Percentiles rank a stretch among this genome's conserved stretches.
phyloP scores from a whole-genome alignment of 2,113 vertebrate genomes.

The Nothoprocta pentlandii region DNA sequence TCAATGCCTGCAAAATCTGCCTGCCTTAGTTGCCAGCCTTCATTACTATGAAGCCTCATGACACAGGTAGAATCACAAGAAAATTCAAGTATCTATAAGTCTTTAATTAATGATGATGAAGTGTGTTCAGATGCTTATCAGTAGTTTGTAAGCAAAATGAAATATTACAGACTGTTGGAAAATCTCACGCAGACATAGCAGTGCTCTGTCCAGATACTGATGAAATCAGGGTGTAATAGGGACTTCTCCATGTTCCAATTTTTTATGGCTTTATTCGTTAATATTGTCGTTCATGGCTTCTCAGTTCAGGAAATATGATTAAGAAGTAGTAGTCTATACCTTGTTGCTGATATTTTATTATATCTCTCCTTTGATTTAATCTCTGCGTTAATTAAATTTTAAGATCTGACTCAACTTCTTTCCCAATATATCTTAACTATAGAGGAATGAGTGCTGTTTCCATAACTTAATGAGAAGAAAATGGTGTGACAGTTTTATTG shows the following conservation, averaged over 20 bases:
- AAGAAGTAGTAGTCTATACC: not conserved
- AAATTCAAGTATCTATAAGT: not conserved
- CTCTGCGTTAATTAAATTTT: conserved; percentile 27
- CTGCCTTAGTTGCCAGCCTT: not conserved
- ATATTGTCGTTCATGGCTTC: not conserved
- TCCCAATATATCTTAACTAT: not conserved
- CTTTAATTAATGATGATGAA: not conserved
- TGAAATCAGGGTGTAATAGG: not conserved
- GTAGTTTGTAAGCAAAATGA: not conserved
- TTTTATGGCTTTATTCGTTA: not conserved
- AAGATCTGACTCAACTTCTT: conserved; percentile 11
- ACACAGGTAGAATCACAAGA: not conserved
- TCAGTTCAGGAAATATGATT: not conserved
- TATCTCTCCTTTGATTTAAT: not conserved
- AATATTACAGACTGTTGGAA: not conserved
- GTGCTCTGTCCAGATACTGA: not conserved
- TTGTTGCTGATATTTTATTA: not conserved
- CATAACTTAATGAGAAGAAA: not conserved
- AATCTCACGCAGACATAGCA: not conserved
- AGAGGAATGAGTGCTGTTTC: not conserved
- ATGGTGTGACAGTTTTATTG: not conserved
- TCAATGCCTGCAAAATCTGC: not conserved
- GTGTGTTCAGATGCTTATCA: not conserved
- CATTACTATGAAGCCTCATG: not conserved
- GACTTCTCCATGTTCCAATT: not conserved